Evolutionary conservation across 1,140 invertebrate genomes (phyloP).

Genomic region (Sarcophaga bullata): DNA sequence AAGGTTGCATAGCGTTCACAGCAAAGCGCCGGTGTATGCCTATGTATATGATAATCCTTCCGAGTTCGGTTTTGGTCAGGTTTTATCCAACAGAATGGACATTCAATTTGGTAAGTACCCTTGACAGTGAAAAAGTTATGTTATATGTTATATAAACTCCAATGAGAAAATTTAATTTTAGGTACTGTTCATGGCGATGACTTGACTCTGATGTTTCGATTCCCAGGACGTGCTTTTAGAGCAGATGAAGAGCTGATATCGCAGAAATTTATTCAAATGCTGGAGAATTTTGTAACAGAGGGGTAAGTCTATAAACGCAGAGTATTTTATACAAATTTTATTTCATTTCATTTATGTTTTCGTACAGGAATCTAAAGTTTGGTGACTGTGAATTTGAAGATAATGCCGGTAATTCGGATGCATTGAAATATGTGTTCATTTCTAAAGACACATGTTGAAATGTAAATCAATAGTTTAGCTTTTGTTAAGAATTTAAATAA

Average conservation of each 20-base stretch:
- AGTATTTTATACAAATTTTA: too few species aligned
- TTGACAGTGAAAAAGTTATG: too few species aligned
- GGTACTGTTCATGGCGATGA: conserved; percentile 57
- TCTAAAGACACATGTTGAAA: conserved; percentile 36
- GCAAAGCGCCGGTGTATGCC: conserved; percentile 47
- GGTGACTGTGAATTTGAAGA: conserved; percentile 35
- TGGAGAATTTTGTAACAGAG: conserved; percentile 47
- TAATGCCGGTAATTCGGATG: conserved; percentile 41
- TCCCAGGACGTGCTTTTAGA: conserved; percentile 29
- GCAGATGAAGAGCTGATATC: conserved; percentile 48
- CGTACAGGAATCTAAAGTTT: conserved; percentile 36
- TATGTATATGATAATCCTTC: conserved; percentile 55
- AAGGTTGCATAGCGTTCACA: conserved; percentile 46
- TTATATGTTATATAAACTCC: too few species aligned
- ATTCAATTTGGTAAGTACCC: conserved; percentile 48
- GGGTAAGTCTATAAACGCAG: conserved; percentile 31
- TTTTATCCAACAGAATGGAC: conserved; percentile 45
- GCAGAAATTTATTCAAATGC: conserved; percentile 50
- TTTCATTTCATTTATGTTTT: too few species aligned
- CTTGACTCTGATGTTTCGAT: conserved; percentile 51
- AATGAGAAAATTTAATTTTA: conserved; percentile 16
- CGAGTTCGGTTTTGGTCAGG: conserved; percentile 46
- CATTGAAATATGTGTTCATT: conserved; percentile 42
- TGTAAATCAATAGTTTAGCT: neutral
- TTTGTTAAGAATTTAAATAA: too few species aligned